Evolutionary conservation across 2,113 vertebrate genomes (phyloP), one percentile per base, ranked within the genome.

Genomic region (Tringa solitaria): DNA sequence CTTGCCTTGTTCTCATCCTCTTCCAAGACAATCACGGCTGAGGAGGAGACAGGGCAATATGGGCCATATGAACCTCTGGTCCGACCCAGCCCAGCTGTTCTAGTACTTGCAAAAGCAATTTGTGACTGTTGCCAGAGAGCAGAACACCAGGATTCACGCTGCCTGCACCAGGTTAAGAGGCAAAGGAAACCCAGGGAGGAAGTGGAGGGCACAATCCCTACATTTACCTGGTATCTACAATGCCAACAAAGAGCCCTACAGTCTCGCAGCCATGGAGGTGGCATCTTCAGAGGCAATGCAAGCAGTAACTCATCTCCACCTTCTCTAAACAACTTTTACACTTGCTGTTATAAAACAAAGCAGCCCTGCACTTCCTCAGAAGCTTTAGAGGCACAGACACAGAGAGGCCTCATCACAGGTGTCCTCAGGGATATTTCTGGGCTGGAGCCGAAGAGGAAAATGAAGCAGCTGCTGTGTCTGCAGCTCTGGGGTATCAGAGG

Each of bases 311-410:
- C 23, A 37, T 16, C 37, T 78, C 37, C 5, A 63, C 16, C 20
- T 61, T 70, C 8, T 32, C 35, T 24, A 50, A 19, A 63, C 0
- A 2, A 63, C 24, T 72, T 72, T 27, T 59, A n/a, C 0, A 0
- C 17, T 77, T 72, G 27, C 64, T 68, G 13, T 39, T 18, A 60
- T 1, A 53, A 23, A 76, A 63, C 20, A 64, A 77, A 92, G 48
- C 2, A 4, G 28, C 32, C 13, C 74, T 57, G n/a, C 35, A 63
- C 60, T 67, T 63, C 50, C 56, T 70, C 22, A 28, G 50, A 75
- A 72, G 56, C 14, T 65, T 92, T 4, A 41, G 77, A 90, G 63
- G 50, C 45, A 63, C 61, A 48, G 8, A 67, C 16, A 76, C 21
- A 51, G 32, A 43, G 11, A 81, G 51, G 48, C 14, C 32, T 48